Evolutionary conservation across 2,113 vertebrate genomes (phyloP).

Genomic region (Colossoma macropomum): DNA sequence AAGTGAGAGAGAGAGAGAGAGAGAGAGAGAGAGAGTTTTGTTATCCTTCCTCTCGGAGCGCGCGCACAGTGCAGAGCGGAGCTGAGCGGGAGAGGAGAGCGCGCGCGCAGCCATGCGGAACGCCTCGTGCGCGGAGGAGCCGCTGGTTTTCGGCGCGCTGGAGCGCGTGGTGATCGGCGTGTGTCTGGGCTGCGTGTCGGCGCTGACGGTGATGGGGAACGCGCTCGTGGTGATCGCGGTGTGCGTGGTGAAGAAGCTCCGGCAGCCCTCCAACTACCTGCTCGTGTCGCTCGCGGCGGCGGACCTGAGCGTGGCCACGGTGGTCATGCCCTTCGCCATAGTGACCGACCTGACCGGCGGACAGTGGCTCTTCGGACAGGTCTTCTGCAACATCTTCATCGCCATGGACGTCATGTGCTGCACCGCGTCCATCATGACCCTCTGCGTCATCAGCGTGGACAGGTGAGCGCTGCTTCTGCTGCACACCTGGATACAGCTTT

Average conservation of each 20-base stretch:
- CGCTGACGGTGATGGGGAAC: slow-evolving; percentile 82
- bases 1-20: neutral
- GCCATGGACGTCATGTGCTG: slow-evolving; percentile 86
- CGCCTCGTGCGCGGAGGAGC: slow-evolving; percentile 76
- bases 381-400: slow-evolving; percentile 84
- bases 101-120: slow-evolving; percentile 67
- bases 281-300: slow-evolving; percentile 81
- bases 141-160: slow-evolving; percentile 71
- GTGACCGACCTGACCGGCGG: slow-evolving; percentile 83
- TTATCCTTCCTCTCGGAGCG: neutral
- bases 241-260: slow-evolving; percentile 82
- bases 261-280: slow-evolving; percentile 83
- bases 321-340: slow-evolving; percentile 83
- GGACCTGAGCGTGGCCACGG: slow-evolving; percentile 81
- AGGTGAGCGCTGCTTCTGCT: slow-evolving; percentile 67
- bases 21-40: neutral
- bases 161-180: slow-evolving; percentile 80
- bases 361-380: slow-evolving; percentile 81
- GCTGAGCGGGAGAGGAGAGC: neutral
- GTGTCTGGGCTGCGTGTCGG: slow-evolving; percentile 79
- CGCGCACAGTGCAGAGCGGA: neutral
- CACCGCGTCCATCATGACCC: slow-evolving; percentile 83
- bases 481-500: neutral
- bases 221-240: slow-evolving; percentile 82
- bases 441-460: slow-evolving; percentile 84